Percentiles rank a stretch among this genome's conserved stretches.
Evolutionary conservation across 1,140 invertebrate species (phyloP).

Genomic region (Caenorhabditis latens): DNA sequence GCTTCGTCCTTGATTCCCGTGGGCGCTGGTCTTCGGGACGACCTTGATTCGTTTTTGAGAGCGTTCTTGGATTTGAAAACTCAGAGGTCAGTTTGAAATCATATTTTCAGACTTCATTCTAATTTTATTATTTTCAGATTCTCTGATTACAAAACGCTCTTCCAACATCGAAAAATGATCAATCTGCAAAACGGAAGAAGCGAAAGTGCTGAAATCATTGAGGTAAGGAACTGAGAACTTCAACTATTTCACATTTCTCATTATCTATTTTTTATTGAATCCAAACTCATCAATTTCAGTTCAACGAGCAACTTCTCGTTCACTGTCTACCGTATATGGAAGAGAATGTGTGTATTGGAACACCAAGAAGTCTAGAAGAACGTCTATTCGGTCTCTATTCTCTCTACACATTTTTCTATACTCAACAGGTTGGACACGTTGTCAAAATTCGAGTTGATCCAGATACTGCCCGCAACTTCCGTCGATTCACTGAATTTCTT

Average conservation of each 20-base stretch:
- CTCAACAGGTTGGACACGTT: not conserved
- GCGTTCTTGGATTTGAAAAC: not conserved
- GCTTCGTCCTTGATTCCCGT: not conserved
- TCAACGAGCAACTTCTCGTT: conserved; percentile 16
- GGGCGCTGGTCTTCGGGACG: conserved; percentile 8
- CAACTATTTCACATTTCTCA: not conserved
- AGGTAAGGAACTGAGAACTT: not conserved
- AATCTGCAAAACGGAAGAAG: not conserved
- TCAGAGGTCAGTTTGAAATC: not conserved
- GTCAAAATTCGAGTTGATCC: conserved; percentile 44
- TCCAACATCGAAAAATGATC: conserved; percentile 5
- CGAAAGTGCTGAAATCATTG: conserved; percentile 27
- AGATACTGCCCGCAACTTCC: not conserved
- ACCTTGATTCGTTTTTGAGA: conserved; percentile 11
- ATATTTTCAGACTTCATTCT: not conserved
- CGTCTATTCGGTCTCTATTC: conserved; percentile 37
- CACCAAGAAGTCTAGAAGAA: conserved; percentile 3
- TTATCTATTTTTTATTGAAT: not conserved
- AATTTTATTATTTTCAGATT: not conserved
- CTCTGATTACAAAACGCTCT: not conserved
- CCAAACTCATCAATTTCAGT: not conserved
- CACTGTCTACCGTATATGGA: conserved; percentile 32
- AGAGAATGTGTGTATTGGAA: not conserved
- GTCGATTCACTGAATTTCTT: not conserved
- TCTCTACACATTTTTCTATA: conserved; percentile 15